These are phyloP conservation scores for Spilogale gracilis DNA, from an alignment of 2,113 vertebrate genomes.

Conservation along the genomic window DNA sequence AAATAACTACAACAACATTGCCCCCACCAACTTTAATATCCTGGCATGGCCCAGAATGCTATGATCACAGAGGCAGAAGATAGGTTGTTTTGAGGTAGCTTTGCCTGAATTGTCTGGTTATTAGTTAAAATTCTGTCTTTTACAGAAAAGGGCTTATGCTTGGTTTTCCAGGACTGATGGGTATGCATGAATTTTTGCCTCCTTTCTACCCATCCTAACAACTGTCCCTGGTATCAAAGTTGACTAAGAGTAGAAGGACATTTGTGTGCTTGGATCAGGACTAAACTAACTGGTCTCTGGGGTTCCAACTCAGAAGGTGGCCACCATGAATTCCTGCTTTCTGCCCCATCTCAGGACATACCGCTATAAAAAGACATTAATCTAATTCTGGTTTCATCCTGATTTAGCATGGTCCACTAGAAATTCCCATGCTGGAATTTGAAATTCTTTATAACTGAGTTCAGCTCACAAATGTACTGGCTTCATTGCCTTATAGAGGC, in stretches of 20 bases:
- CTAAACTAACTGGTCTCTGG: neutral
- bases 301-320: neutral
- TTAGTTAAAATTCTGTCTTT: conserved; percentile 28
- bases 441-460: neutral
- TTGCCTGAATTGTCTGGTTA: neutral
- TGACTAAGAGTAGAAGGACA: neutral
- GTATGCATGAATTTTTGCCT: neutral
- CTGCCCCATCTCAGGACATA: neutral
- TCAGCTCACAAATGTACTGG: neutral
- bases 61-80: neutral
- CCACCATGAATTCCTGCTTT: neutral
- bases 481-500: neutral
- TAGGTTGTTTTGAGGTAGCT: neutral
- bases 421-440: neutral
- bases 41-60: neutral
- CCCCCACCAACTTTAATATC: neutral
- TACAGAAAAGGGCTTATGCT: neutral
- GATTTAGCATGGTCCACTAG: neutral
- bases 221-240: neutral
- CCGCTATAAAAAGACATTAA: neutral
- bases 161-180: neutral
- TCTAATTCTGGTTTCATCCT: neutral
- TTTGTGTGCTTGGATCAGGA: neutral
- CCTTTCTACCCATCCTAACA: neutral
- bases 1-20: neutral